Evolutionary conservation across 2,797 vertebrate species (phyloP).

Genomic region (Enteromius fasciolatus): DNA sequence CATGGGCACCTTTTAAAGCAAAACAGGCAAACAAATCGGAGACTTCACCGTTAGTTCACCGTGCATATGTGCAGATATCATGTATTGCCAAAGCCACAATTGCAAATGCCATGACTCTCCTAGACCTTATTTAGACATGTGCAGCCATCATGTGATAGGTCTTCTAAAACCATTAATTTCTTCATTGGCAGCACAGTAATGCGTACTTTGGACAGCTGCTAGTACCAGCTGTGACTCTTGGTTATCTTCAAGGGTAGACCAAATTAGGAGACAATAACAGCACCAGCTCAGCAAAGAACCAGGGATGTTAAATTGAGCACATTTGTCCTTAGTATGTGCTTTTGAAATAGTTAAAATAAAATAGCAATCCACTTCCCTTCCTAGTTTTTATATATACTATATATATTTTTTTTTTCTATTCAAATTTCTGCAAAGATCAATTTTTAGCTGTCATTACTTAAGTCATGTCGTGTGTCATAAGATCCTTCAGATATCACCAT

Average conservation of each 20-base stretch:
- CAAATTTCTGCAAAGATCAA: no score
- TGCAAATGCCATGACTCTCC: conserved; percentile 48
- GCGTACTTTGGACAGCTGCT: conserved; percentile 58
- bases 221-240: conserved; percentile 48
- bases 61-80: conserved; percentile 24
- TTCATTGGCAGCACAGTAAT: conserved; percentile 56
- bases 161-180: conserved; percentile 61
- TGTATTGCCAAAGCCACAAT: conserved; percentile 53
- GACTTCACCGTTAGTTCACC: neutral
- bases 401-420: no score
- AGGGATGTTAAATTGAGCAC: neutral
- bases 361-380: no score
- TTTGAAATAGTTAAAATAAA: no score
- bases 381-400: no score
- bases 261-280: conserved; percentile 39
- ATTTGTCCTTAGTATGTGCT: no score
- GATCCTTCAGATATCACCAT: no score
- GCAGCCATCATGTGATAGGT: conserved; percentile 54
- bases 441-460: no score
- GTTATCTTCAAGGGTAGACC: conserved; percentile 56
- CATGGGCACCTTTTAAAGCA: neutral
- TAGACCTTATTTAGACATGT: conserved; percentile 71
- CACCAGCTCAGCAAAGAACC: conserved; percentile 21
- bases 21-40: neutral
- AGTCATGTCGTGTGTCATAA: no score